These are phyloP conservation scores for Trochalopteron elliotii DNA, from an alignment of 2,113 vertebrate species.

Conservation along the genomic window DNA sequence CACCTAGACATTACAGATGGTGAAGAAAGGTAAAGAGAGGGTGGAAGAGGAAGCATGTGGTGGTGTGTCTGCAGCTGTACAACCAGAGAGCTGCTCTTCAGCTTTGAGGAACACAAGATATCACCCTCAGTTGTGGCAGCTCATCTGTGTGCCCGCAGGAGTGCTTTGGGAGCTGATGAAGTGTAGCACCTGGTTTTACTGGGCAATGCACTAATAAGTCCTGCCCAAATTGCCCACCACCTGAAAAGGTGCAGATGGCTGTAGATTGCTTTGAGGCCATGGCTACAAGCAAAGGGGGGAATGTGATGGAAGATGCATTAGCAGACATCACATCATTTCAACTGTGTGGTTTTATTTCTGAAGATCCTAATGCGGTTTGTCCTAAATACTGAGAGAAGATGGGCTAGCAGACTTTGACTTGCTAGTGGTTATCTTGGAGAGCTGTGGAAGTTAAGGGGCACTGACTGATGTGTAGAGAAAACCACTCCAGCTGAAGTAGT, in stretches of 20 bases:
- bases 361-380: background rate
- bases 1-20: fast-evolving
- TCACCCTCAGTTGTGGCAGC: background rate
- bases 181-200: background rate
- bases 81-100: background rate
- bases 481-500: background rate
- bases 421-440: background rate
- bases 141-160: fast-evolving
- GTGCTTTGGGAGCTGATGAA: background rate
- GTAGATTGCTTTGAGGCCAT: background rate
- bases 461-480: background rate
- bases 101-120: background rate
- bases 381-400: background rate
- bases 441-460: background rate
- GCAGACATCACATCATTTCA: background rate
- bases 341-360: background rate
- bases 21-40: background rate
- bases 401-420: background rate
- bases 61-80: background rate
- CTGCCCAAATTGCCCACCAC: background rate
- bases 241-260: background rate
- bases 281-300: background rate
- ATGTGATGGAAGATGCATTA: background rate
- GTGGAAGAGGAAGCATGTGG: background rate
- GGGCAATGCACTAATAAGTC: background rate